These are phyloP conservation scores for Talpa occidentalis DNA, from an alignment of 2,113 vertebrate genomes.

Conservation along the genomic window DNA sequence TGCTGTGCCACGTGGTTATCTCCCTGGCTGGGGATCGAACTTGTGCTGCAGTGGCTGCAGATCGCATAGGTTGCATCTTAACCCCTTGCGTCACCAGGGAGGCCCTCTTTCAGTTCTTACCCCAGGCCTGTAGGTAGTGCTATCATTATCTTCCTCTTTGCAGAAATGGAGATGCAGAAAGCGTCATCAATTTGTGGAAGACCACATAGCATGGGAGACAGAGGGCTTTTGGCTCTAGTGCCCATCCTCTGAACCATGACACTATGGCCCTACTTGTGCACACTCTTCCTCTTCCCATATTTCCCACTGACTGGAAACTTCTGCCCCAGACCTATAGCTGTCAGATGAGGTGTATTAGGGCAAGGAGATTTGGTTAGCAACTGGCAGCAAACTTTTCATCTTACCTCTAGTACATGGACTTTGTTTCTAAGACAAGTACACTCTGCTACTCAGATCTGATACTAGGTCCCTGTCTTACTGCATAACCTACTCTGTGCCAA, in stretches of 20 bases:
- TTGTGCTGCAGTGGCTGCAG: no score
- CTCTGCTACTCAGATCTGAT: neutral
- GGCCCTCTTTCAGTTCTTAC: neutral
- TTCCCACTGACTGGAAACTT: neutral
- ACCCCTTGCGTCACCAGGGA: no score
- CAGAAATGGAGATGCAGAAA: conserved; percentile 7
- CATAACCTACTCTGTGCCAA: neutral
- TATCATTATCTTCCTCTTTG: neutral
- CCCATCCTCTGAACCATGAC: neutral
- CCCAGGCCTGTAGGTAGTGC: neutral
- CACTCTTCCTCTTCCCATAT: neutral
- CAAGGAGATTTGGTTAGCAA: neutral
- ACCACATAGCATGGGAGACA: neutral
- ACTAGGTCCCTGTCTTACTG: neutral
- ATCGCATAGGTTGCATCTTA: no score
- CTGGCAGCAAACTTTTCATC: neutral
- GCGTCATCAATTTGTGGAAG: conserved; percentile 9
- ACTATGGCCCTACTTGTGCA: neutral
- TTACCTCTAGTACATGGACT: neutral
- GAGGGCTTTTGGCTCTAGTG: neutral
- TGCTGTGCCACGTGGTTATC: no score
- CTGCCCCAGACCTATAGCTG: neutral
- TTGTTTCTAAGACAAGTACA: neutral
- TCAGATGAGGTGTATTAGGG: neutral
- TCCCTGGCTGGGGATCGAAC: no score